Evolutionary conservation across 2,888 invertebrate genomes (phyloP).

Genomic region (Sipha maydis): DNA sequence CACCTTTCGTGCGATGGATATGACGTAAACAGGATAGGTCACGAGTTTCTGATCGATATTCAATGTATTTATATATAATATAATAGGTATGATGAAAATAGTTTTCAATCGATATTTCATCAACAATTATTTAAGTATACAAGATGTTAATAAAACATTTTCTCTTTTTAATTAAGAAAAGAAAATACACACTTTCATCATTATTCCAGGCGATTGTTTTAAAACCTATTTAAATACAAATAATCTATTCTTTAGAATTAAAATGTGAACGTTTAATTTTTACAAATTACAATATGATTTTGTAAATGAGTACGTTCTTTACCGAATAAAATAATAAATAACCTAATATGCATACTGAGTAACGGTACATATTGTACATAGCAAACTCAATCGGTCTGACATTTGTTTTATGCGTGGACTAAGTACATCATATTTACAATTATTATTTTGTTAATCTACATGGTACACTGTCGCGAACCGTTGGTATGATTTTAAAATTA

Average conservation of each 20-base stretch:
- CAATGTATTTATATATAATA: not conserved
- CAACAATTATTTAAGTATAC: not conserved
- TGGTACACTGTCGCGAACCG: not conserved
- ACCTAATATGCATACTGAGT: not conserved
- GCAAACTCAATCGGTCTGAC: not conserved
- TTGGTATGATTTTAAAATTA: not conserved
- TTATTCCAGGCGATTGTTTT: not conserved
- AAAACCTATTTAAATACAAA: not conserved
- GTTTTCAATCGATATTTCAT: not conserved
- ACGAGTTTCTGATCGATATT: not conserved
- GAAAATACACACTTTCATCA: too few species aligned
- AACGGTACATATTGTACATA: not conserved
- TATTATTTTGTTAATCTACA: conserved; percentile 11
- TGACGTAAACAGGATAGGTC: not conserved
- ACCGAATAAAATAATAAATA: not conserved
- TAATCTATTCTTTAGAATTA: not conserved
- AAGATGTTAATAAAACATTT: too few species aligned
- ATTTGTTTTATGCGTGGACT: conserved; percentile 30
- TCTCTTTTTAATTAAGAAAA: too few species aligned
- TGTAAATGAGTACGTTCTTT: not conserved
- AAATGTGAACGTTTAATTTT: not conserved
- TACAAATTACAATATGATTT: not conserved
- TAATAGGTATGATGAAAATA: not conserved
- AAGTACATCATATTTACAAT: conserved; percentile 15
- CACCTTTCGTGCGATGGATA: not conserved